Evolutionary conservation across 2,113 vertebrate genomes (phyloP), one percentile per base, ranked within the genome.

Genomic region (Forbesichthys papilliferus): DNA sequence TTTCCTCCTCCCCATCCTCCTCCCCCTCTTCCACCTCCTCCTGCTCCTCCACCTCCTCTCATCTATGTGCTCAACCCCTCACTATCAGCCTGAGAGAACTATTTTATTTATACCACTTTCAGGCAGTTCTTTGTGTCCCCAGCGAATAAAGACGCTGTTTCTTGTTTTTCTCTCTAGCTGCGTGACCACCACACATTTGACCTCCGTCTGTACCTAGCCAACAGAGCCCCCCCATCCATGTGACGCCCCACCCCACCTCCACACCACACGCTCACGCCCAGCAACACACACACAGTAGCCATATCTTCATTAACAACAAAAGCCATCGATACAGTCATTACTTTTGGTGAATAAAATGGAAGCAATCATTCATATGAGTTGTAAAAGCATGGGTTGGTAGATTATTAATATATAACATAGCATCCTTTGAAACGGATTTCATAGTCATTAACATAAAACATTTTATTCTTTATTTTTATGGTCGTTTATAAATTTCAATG

Each of bases 11-110:
- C 77, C 27, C 27, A 2, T 27, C 27, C 27, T 27, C 2, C 27
- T 2, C 27, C 27, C 2, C 27, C 27, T 3, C 27, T 2, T 27
- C 34, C 13, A 48, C 66, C 63, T 81, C 27, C 27, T 2, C 27
- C 27, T 27, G 2, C 73, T 69, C 48, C 77, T 3, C 27, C 27
- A 1, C 27, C 73, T 69, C 48, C 77, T 81, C 61, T 75, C 81
- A 77, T 75, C 66, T 42, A 42, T 7, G 36, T 42, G 7, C 69
- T 82, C 68, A 65, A 70, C 73, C 48, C 66, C 59, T 64, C 64
- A 61, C 42, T 68, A 77, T 18, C 56, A 76, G 75, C 79, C 78
- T 89, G 67, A 78, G 74, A 89, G 87, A 91, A 91, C 74, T 86
- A 81, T 82, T 78, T 55, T 82, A 61, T 88, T 91, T 71, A 84